These are phyloP conservation scores for Lycaon pictus DNA, from an alignment of 2,113 vertebrate species.

Conservation along the genomic window DNA sequence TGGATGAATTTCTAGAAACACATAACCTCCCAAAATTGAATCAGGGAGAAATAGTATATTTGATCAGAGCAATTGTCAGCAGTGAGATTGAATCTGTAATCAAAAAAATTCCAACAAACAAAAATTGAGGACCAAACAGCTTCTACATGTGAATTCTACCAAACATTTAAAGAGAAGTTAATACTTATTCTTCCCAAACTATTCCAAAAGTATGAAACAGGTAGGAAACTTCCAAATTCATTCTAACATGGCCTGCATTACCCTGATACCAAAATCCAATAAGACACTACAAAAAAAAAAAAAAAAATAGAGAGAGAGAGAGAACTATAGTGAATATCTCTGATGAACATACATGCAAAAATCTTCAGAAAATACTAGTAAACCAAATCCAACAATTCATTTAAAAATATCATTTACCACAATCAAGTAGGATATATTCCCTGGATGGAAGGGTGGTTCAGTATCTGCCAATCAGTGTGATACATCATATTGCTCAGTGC, in stretches of 20 bases:
- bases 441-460: background rate
- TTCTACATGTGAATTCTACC: background rate
- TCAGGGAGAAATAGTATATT: background rate
- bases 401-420: background rate
- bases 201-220: background rate
- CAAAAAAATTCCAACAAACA: background rate
- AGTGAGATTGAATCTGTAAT: background rate
- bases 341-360: background rate
- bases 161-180: background rate
- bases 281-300: background rate
- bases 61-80: background rate
- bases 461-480: background rate
- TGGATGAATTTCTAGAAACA: background rate
- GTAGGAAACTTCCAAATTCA: background rate
- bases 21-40: background rate
- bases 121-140: background rate
- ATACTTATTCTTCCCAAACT: background rate
- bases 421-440: background rate
- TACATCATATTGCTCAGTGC: background rate
- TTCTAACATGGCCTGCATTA: background rate
- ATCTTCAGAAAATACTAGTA: background rate
- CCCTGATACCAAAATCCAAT: background rate
- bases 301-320: too few relatives aligned
- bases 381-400: background rate
- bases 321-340: background rate